phyloP scores from a whole-genome alignment of 2,888 invertebrate species.

The Cantharis lateralis region DNA sequence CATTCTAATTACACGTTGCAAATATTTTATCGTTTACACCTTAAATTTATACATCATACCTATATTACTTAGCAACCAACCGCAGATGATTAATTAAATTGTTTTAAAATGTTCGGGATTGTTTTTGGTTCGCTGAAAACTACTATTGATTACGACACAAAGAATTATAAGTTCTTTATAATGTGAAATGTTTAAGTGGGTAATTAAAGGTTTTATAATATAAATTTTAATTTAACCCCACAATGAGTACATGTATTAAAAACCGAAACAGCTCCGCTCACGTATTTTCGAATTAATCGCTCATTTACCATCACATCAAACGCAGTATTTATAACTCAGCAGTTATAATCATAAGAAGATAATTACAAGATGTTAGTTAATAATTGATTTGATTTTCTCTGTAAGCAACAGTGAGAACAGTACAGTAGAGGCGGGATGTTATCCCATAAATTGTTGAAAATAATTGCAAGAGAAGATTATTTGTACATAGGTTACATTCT shows the following conservation, averaged over 20 bases:
- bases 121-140: not conserved
- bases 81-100: not conserved
- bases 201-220: not conserved
- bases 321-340: conserved; percentile 21
- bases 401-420: conserved; percentile 29
- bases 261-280: conserved; percentile 4
- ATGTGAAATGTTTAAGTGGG: not conserved
- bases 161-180: not conserved
- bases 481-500: conserved; percentile 11
- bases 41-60: too few relatives aligned
- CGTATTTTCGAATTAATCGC: conserved; percentile 12
- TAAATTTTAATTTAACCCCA: not conserved
- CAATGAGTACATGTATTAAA: not conserved
- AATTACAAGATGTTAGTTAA: conserved; percentile 30
- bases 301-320: conserved; percentile 11
- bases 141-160: not conserved
- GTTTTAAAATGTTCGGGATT: not conserved
- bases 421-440: conserved; percentile 28
- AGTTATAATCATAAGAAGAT: conserved; percentile 22
- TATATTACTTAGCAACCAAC: not conserved
- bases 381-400: conserved; percentile 33
- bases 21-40: too few relatives aligned
- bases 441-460: conserved; percentile 36
- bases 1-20: too few relatives aligned
- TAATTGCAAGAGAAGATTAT: conserved; percentile 32